Evolutionary conservation across 2,113 vertebrate genomes (phyloP).

Genomic region (Platysteira castanea): DNA sequence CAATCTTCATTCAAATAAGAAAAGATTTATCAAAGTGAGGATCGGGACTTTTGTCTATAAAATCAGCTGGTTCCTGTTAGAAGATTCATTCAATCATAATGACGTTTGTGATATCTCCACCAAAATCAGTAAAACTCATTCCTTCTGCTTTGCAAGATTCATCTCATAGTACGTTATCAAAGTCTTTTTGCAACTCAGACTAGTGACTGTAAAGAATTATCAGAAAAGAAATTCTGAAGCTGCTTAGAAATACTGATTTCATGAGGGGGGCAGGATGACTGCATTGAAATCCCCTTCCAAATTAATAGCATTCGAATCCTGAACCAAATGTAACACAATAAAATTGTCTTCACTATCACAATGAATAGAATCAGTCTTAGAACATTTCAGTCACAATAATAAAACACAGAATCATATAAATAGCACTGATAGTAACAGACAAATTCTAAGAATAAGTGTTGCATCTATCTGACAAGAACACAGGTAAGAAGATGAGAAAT

Average conservation of each 20-base stretch:
- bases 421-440: neutral
- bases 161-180: constrained; percentile 22
- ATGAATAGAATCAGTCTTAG: neutral
- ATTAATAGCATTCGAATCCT: constrained; percentile 21
- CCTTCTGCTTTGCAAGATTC: constrained; percentile 8
- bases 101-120: constrained; percentile 49
- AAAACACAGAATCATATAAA: neutral
- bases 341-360: neutral
- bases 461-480: neutral
- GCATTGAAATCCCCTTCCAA: neutral
- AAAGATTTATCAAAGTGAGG: constrained; percentile 48
- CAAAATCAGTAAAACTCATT: constrained; percentile 52
- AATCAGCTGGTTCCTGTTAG: constrained; percentile 60
- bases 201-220: constrained; percentile 29
- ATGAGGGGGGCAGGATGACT: neutral
- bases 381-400: neutral
- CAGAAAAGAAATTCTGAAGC: constrained; percentile 8
- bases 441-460: neutral
- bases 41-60: constrained; percentile 41
- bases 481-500: neutral
- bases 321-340: neutral
- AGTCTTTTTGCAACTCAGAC: neutral
- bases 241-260: constrained; percentile 32
- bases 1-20: constrained; percentile 36
- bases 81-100: constrained; percentile 48